phyloP scores from a whole-genome alignment of 2,113 vertebrate genomes.

The Gobius niger region DNA sequence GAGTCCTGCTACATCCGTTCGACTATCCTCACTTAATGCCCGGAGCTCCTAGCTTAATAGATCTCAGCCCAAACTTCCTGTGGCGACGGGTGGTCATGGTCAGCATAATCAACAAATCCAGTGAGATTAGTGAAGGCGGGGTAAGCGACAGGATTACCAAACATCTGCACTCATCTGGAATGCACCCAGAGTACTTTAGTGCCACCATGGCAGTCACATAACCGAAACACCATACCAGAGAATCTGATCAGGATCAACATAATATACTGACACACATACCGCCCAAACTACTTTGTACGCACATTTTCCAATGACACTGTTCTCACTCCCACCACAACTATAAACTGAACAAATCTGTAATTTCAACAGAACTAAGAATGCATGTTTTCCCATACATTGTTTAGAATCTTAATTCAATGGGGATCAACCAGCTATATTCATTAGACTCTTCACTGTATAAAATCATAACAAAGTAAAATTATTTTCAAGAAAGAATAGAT shows the following conservation, averaged over 20 bases:
- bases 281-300: not conserved
- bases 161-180: constrained; percentile 70
- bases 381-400: too few species aligned
- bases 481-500: too few species aligned
- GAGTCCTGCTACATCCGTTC: not conserved
- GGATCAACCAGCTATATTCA: too few species aligned
- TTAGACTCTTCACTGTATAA: too few species aligned
- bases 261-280: not conserved
- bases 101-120: constrained; percentile 54
- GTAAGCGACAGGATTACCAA: constrained; percentile 60
- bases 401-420: too few species aligned
- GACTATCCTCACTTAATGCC: not conserved
- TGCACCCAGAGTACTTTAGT: constrained; percentile 45
- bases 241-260: constrained; percentile 45
- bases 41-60: not conserved
- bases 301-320: not conserved
- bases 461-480: too few species aligned
- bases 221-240: constrained; percentile 43
- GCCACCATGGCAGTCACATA: constrained; percentile 49
- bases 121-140: constrained; percentile 60
- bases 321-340: too few species aligned
- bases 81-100: constrained; percentile 47
- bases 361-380: too few species aligned
- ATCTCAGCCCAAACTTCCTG: not conserved
- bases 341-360: too few species aligned